A percentile compares a stretch with the other conserved stretches of the same genome.
Evolutionary conservation across 2,888 invertebrate species (phyloP).

Genomic region (Himalopsyche anomala): DNA sequence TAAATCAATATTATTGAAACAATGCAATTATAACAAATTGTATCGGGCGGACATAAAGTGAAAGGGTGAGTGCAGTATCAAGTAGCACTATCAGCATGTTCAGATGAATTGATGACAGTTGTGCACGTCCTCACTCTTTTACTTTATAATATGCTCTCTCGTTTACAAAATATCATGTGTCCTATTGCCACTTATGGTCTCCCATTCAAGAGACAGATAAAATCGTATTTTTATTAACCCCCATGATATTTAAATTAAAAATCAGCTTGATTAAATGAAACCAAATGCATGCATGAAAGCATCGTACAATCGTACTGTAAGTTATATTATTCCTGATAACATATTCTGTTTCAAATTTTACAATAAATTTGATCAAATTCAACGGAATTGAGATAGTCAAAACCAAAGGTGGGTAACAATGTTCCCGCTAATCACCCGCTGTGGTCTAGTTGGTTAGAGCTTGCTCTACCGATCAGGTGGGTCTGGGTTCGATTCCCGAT

Average conservation of each 20-base stretch:
- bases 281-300: constrained; percentile 35
- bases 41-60: constrained; percentile 42
- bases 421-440: too few species aligned
- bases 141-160: constrained; percentile 37
- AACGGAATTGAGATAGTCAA: too few species aligned
- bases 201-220: constrained; percentile 54
- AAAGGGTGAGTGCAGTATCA: constrained; percentile 49
- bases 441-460: too few species aligned
- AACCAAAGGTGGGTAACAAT: too few species aligned
- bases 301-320: background rate
- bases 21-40: background rate
- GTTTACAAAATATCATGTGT: constrained; percentile 51
- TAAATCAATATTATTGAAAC: background rate
- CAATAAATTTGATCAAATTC: too few species aligned
- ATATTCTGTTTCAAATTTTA: too few species aligned
- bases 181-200: constrained; percentile 51
- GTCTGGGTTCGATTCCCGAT: too few species aligned
- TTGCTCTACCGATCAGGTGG: too few species aligned
- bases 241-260: constrained; percentile 35
- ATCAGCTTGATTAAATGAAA: background rate
- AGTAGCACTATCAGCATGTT: constrained; percentile 22
- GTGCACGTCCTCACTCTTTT: constrained; percentile 57
- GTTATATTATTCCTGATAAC: background rate
- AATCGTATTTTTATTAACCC: constrained; percentile 22
- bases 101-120: constrained; percentile 60